Evolutionary conservation across 92 coral and sea anemone species (phyloP), one percentile per base, ranked within the genome.

Genomic region (Epizoanthus rinbou): DNA sequence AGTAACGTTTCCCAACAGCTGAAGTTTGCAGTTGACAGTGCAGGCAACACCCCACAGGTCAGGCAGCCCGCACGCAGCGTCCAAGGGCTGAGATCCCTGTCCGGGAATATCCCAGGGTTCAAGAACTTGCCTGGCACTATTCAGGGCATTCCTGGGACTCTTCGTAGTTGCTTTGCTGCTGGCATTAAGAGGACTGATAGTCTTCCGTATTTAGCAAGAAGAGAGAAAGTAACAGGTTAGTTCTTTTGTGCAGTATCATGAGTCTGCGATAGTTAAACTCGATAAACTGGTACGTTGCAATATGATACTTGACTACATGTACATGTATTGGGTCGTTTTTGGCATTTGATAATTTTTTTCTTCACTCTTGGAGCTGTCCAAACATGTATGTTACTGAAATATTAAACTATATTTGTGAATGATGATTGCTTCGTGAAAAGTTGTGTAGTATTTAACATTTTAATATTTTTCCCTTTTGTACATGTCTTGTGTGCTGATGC

Each of bases 21-120:
- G n/a, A 80, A 74, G 75, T 89, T 89, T 74, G 92, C 64, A 52
- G 78, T 84, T 6, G 92, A 89, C 39, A 45, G 69, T 43, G 66
- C 92, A 22, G 79, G 75, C 70, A 78, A 85, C 52, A 80, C 92
- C 1, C 92, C 89, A 18, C 68, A 76, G 69, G 81, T 19, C 52
- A 59, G 28, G 52, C 69, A 33, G 41, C 63, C 68, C 37, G 28
- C 54, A 47, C 54, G 54, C 54, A 11, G 43, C 47, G 50, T 76
- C 3, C 81, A 76, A 10, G 39, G 69, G 45, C 41, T 76, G 41
- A 66, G 81, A 28, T 66, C 81, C 9, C 19, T 76, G 14, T 59
- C 81, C 62, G 81, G 69, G 24, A 57, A 66, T 11, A 76, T 76
- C 4, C 81, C 81, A 33, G 69, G 68, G 21, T n/a, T 64, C 13